A percentile compares a stretch with the other conserved stretches of the same genome.
phyloP scores from a whole-genome alignment of 2,888 invertebrate genomes.

The Macrosiphum euphorbiae region DNA sequence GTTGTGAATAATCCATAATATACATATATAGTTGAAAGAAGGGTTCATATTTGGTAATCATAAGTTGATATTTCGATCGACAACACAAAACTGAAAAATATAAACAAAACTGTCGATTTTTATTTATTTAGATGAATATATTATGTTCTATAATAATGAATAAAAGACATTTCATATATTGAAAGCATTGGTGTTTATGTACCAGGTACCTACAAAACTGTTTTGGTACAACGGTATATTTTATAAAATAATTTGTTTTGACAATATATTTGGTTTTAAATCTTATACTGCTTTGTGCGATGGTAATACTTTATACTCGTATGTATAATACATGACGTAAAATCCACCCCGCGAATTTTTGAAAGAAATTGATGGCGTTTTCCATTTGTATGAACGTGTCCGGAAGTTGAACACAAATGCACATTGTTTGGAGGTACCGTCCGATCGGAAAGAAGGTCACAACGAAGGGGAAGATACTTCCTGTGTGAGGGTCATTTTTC shows the following conservation, averaged over 20 bases:
- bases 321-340: not conserved
- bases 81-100: not conserved
- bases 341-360: not conserved
- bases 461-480: conserved; percentile 41
- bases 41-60: not conserved
- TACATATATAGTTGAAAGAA: not conserved
- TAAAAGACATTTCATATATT: not conserved
- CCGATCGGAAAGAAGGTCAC: conserved; percentile 44
- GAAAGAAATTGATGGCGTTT: conserved; percentile 39
- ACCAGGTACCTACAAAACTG: not conserved
- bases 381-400: conserved; percentile 20
- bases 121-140: not conserved
- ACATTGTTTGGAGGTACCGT: conserved; percentile 48
- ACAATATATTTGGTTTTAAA: not conserved
- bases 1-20: not conserved
- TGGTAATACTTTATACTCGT: not conserved
- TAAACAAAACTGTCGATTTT: not conserved
- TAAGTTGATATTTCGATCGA: not conserved
- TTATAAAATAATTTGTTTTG: not conserved
- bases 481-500: conserved; percentile 54
- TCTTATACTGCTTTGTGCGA: not conserved
- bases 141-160: not conserved
- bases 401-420: conserved; percentile 46
- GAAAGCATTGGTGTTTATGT: not conserved
- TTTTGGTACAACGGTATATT: not conserved